phyloP scores from a whole-genome alignment of 2,113 vertebrate species.

The Entelurus aequoreus region DNA sequence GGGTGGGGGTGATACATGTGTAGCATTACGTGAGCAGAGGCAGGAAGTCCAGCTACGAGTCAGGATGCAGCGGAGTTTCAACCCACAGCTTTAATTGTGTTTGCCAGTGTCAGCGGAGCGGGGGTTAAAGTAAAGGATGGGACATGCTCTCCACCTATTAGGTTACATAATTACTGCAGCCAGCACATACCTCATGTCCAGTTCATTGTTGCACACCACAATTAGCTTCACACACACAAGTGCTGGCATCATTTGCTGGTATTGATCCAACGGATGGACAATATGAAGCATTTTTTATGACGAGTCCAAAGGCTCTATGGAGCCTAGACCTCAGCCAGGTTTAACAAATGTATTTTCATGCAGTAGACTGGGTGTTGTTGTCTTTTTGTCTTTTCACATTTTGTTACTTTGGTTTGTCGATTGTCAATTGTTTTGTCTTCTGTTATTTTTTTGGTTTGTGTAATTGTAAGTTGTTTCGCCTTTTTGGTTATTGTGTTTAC shows the following conservation, averaged over 20 bases:
- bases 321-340: too few species aligned
- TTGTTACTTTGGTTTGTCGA: too few species aligned
- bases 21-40: conserved; percentile 54
- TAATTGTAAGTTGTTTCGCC: too few species aligned
- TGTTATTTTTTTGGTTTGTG: too few species aligned
- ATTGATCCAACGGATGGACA: too few species aligned
- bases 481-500: too few species aligned
- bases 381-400: too few species aligned
- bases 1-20: conserved; percentile 51
- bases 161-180: conserved; percentile 21
- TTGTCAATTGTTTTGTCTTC: too few species aligned
- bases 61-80: conserved; percentile 48
- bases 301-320: too few species aligned
- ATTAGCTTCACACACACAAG: not conserved
- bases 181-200: conserved; percentile 6
- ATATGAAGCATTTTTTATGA: too few species aligned
- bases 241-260: not conserved
- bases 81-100: conserved; percentile 66
- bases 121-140: conserved; percentile 58
- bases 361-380: too few species aligned
- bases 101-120: conserved; percentile 37
- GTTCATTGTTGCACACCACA: conserved; percentile 6
- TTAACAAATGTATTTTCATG: too few species aligned
- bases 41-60: conserved; percentile 49
- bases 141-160: conserved; percentile 36